Base-by-base conservation (phyloP, 2,113 vertebrate genomes). In the Siniperca knerii region DNA sequence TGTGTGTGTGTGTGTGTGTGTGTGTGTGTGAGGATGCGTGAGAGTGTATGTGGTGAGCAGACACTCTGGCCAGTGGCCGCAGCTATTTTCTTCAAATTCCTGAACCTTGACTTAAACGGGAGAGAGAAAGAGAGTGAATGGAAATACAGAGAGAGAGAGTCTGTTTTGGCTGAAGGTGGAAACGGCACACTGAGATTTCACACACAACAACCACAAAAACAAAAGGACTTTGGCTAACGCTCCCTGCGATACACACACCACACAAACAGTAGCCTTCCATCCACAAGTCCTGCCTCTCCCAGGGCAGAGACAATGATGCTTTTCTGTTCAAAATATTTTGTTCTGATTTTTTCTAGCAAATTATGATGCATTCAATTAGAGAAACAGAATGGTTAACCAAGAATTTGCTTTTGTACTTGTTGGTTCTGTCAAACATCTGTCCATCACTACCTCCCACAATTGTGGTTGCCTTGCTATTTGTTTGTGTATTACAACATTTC, bases 41-140 rank as follows among this genome's bases (percentile, higher is more conserved):
- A 40, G 58, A 73, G 58, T 77, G 70, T 58, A 37, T 71, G 84
- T 81, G 86, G 82, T 4, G 57, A 48, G 35, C 67, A 91, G 75
- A 84, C 90, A 60, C 75, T 90, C 82, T 82, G 84, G 79, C 78
- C 88, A 85, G 77, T 58, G 66, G 79, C 83, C 57, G 46, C 33
- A 78, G 81, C 89, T 81, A 90, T 92, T 95, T 95, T 90, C 93
- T 94, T 64, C 67, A 87, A 86, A 95, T 95, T 93, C 92, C 92
- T 90, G 72, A 88, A 81, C 57, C 65, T 84, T 81, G 69, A 88
- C 84, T 84, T 89, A 78, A 89, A 44, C 42, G 9, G 9, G 42
- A 44, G 68, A 57, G 46, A 58, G 79, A 37, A 9, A 23, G 10
- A 4, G 70, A 55, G 60, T 13, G 62, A 61, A 62, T n/a, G 73